phyloP scores from a whole-genome alignment of 1,140 invertebrate species.

The Hypothenemus hampei region DNA sequence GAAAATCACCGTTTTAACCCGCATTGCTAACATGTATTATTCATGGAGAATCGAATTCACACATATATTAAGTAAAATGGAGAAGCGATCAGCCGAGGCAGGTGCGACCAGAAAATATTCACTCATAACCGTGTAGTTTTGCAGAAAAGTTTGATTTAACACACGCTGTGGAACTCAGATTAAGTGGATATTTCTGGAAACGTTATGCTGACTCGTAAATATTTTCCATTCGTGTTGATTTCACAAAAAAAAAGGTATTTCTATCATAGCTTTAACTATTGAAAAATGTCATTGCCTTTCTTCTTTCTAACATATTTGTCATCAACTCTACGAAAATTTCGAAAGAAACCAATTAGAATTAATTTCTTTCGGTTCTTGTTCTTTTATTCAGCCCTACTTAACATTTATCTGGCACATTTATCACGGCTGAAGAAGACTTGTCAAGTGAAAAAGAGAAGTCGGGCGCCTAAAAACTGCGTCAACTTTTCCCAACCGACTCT shows the following conservation, averaged over 20 bases:
- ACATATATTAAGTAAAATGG: slow-evolving; percentile 38
- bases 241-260: too few species aligned
- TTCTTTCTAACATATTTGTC: too few species aligned
- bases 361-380: slow-evolving; percentile 21
- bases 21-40: slow-evolving; percentile 32
- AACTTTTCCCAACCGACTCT: slow-evolving; percentile 18
- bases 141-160: slow-evolving; percentile 36
- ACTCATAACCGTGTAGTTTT: slow-evolving; percentile 37
- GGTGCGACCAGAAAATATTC: slow-evolving; percentile 37
- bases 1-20: too few species aligned
- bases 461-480: slow-evolving; percentile 25
- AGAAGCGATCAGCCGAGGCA: slow-evolving; percentile 36
- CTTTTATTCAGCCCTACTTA: slow-evolving; percentile 22
- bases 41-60: slow-evolving; percentile 35
- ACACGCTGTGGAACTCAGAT: slow-evolving; percentile 32
- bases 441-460: slow-evolving; percentile 25
- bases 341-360: slow-evolving; percentile 15
- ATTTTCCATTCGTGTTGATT: too few species aligned
- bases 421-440: slow-evolving; percentile 14
- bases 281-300: too few species aligned
- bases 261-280: too few species aligned
- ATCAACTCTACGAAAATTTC: not conserved
- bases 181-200: slow-evolving; percentile 15
- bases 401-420: slow-evolving; percentile 26
- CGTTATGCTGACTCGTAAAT: slow-evolving; percentile 5